Conservation (phyloP, 2,888 invertebrate genomes). For the Conus canariensis region DNA sequence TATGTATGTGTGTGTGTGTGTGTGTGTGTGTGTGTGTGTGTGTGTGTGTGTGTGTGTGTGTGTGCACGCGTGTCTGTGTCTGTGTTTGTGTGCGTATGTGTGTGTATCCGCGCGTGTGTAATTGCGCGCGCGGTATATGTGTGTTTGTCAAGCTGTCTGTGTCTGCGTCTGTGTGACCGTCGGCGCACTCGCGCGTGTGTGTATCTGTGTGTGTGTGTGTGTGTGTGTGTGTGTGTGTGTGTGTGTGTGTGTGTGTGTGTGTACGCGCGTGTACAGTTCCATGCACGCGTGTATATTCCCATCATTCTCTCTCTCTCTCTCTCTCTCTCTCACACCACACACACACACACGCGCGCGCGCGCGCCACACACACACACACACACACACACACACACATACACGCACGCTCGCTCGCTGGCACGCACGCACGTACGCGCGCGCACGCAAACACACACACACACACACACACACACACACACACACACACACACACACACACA, state of each 20-base stretch:
- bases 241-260: background rate
- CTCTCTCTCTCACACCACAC: background rate
- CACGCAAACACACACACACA: constrained; percentile 6
- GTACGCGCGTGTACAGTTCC: background rate
- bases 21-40: too few species aligned
- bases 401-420: background rate
- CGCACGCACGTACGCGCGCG: background rate
- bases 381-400: constrained; percentile 8
- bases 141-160: too few species aligned
- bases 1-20: too few species aligned
- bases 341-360: background rate
- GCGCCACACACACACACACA: too few species aligned
- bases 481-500: background rate
- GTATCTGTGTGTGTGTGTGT: too few species aligned
- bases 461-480: constrained; percentile 18
- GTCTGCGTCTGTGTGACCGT: too few species aligned
- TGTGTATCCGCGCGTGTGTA: background rate
- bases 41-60: background rate
- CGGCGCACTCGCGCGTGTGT: too few species aligned
- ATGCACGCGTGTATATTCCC: background rate
- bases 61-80: background rate
- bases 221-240: too few species aligned
- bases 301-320: too few species aligned
- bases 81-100: background rate
- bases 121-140: background rate